Evolutionary conservation across 1,140 invertebrate genomes (phyloP).

Genomic region (Cyrtorhinus lividipennis): DNA sequence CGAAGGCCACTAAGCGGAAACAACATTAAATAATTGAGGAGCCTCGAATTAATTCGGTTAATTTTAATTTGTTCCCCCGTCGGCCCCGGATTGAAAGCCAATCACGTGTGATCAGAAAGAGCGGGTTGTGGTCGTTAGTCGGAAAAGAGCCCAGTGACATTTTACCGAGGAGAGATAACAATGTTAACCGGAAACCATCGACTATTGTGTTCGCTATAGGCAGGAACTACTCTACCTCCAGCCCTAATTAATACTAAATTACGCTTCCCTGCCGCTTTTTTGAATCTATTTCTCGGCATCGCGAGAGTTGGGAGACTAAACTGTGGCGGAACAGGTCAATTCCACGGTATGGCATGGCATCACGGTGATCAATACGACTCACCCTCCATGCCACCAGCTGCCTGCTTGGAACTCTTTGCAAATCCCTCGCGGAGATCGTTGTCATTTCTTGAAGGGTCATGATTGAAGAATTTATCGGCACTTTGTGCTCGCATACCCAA

Average conservation of each 20-base stretch:
- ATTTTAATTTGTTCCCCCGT: not conserved
- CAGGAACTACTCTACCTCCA: slow-evolving; percentile 3
- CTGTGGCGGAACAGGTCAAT: slow-evolving; percentile 6
- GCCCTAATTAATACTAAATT: slow-evolving; percentile 9
- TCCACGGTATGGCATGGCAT: not conserved
- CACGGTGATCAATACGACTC: no score
- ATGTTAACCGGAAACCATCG: slow-evolving; percentile 7
- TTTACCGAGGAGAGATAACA: not conserved
- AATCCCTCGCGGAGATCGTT: no score
- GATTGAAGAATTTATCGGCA: no score
- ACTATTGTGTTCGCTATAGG: not conserved
- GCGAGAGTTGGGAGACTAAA: not conserved
- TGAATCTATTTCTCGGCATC: not conserved
- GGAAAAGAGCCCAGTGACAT: slow-evolving; percentile 4
- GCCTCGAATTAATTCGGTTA: slow-evolving; percentile 2
- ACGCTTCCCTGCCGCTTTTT: not conserved
- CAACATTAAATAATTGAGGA: not conserved
- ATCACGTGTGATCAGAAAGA: not conserved
- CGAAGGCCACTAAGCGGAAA: no score
- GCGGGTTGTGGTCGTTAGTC: slow-evolving; percentile 4
- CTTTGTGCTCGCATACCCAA: no score
- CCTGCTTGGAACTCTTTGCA: no score
- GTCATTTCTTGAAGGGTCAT: no score
- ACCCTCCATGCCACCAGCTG: no score
- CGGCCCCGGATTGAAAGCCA: not conserved